These are phyloP conservation scores for Cylas formicarius DNA, from an alignment of 1,140 invertebrate species.

Conservation along the genomic window DNA sequence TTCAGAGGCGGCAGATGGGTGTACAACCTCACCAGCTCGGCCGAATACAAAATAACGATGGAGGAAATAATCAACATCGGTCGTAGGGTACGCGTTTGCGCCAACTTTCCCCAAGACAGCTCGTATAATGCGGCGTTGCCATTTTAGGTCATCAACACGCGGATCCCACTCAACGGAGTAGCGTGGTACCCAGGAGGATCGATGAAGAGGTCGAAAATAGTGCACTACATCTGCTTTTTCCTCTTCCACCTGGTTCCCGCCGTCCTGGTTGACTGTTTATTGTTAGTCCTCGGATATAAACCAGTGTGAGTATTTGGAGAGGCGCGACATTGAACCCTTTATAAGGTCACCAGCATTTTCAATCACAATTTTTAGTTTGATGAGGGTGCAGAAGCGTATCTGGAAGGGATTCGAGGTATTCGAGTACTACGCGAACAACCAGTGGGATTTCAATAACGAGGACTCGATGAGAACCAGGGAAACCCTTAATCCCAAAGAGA, in stretches of 20 bases:
- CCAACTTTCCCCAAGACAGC: not conserved
- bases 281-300: conserved; percentile 70
- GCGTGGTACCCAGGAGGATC: conserved; percentile 85
- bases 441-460: conserved; percentile 73
- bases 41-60: conserved; percentile 76
- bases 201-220: conserved; percentile 70
- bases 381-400: conserved; percentile 67
- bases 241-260: conserved; percentile 82
- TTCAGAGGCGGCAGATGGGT: conserved; percentile 43
- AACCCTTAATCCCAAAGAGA: conserved; percentile 57
- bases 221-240: conserved; percentile 72
- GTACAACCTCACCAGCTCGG: conserved; percentile 63
- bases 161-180: conserved; percentile 67
- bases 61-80: conserved; percentile 79
- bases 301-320: conserved; percentile 61
- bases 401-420: conserved; percentile 77
- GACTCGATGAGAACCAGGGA: conserved; percentile 48
- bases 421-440: conserved; percentile 79
- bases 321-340: too few relatives aligned
- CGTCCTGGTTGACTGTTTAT: conserved; percentile 66
- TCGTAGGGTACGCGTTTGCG: conserved; percentile 43
- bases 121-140: too few relatives aligned
- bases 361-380: conserved; percentile 49
- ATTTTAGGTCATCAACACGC: conserved; percentile 54
- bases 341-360: not conserved